These are phyloP conservation scores for Propithecus perrieri DNA, from an alignment of 2,797 vertebrate genomes.

Conservation along the genomic window DNA sequence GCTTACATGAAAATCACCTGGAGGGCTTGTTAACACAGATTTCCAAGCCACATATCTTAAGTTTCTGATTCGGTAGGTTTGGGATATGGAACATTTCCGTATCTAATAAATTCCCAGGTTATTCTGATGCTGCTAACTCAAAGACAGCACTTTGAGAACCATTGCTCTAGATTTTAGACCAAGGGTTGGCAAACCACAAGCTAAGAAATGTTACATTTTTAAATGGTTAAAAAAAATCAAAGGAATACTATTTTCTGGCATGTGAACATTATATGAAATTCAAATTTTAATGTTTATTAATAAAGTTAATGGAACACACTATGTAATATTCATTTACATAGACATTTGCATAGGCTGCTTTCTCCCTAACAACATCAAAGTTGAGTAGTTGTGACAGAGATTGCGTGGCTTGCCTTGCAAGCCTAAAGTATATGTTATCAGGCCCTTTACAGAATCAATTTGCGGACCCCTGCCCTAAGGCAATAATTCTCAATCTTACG, in stretches of 20 bases:
- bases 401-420: neutral
- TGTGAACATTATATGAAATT: neutral
- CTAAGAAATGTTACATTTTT: constrained; percentile 5
- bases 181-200: neutral
- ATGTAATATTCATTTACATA: neutral
- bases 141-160: neutral
- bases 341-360: neutral
- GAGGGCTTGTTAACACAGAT: neutral
- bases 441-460: neutral
- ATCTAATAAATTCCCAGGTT: neutral
- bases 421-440: neutral
- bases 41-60: neutral
- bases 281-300: neutral
- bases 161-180: neutral
- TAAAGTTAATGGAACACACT: neutral
- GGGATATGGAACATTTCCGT: neutral
- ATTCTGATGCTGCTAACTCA: neutral
- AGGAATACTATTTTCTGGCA: neutral
- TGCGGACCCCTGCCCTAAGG: neutral
- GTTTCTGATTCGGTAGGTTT: neutral
- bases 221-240: neutral
- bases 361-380: neutral
- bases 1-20: neutral
- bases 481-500: neutral
- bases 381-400: neutral